Evolutionary conservation across 2,888 invertebrate species (phyloP).

Genomic region (Microplitis manilae): DNA sequence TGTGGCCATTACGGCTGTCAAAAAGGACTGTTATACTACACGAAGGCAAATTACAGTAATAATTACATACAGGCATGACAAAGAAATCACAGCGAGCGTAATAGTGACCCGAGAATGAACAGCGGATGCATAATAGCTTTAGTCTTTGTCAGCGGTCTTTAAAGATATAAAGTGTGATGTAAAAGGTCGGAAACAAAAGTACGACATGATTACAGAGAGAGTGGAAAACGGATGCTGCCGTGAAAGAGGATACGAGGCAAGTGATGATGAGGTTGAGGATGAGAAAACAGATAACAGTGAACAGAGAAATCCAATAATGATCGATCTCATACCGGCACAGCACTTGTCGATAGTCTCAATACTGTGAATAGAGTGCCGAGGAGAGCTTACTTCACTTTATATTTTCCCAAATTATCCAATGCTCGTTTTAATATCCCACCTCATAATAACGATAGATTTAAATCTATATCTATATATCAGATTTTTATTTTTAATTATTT

Average conservation of each 20-base stretch:
- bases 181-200: slow-evolving; percentile 56
- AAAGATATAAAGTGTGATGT: slow-evolving; percentile 52
- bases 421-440: background rate
- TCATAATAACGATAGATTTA: background rate
- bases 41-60: slow-evolving; percentile 38
- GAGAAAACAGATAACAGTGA: slow-evolving; percentile 40
- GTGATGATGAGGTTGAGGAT: slow-evolving; percentile 32
- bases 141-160: slow-evolving; percentile 42
- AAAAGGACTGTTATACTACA: slow-evolving; percentile 42
- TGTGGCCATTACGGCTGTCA: slow-evolving; percentile 32
- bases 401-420: slow-evolving; percentile 20
- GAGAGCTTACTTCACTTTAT: background rate
- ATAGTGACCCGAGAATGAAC: slow-evolving; percentile 29
- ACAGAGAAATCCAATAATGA: slow-evolving; percentile 63
- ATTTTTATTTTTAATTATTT: background rate
- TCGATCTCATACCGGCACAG: slow-evolving; percentile 54
- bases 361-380: background rate
- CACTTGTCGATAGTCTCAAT: background rate
- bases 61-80: slow-evolving; percentile 50
- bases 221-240: slow-evolving; percentile 37
- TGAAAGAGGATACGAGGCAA: slow-evolving; percentile 35
- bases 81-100: slow-evolving; percentile 38
- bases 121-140: slow-evolving; percentile 40
- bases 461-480: background rate
- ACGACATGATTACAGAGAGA: slow-evolving; percentile 56